Conservation (phyloP, 2,888 invertebrate species). For the Drosophila affinis region DNA sequence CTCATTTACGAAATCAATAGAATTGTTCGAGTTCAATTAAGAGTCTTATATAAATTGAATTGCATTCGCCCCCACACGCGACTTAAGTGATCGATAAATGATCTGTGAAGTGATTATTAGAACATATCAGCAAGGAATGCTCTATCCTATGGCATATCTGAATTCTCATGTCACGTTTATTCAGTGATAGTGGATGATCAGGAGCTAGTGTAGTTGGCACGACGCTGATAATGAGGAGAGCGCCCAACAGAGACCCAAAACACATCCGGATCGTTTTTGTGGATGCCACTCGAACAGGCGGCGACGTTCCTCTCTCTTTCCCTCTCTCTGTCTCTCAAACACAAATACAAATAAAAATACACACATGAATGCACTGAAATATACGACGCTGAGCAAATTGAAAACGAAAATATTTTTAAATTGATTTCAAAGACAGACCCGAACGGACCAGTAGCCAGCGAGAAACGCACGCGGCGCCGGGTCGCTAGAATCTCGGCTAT, state of each 20-base stretch:
- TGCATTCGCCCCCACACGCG: slow-evolving; percentile 2
- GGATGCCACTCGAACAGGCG: slow-evolving; percentile 60
- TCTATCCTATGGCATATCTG: no score
- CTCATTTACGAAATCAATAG: slow-evolving; percentile 1
- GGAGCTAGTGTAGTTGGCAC: background rate
- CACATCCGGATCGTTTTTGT: slow-evolving; percentile 45
- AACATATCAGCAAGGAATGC: no score
- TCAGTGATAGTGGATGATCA: background rate
- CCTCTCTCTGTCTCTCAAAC: background rate
- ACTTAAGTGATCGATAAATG: slow-evolving; percentile 6
- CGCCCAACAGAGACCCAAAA: slow-evolving; percentile 22
- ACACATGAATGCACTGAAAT: slow-evolving; percentile 1
- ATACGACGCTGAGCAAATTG: slow-evolving; percentile 51
- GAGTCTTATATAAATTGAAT: slow-evolving; percentile 18
- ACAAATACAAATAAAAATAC: slow-evolving; percentile 5
- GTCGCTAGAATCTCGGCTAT: slow-evolving; percentile 41
- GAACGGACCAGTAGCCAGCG: slow-evolving; percentile 53
- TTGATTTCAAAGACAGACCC: slow-evolving; percentile 74
- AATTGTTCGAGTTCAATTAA: slow-evolving; percentile 37
- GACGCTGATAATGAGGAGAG: slow-evolving; percentile 34
- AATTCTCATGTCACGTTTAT: background rate
- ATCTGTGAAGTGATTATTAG: no score
- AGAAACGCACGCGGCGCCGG: slow-evolving; percentile 37
- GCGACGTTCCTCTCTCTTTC: slow-evolving; percentile 5
- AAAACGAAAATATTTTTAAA: slow-evolving; percentile 76